Evolutionary conservation across 2,797 vertebrate genomes (phyloP).

Genomic region (Loris lydekkerianus): DNA sequence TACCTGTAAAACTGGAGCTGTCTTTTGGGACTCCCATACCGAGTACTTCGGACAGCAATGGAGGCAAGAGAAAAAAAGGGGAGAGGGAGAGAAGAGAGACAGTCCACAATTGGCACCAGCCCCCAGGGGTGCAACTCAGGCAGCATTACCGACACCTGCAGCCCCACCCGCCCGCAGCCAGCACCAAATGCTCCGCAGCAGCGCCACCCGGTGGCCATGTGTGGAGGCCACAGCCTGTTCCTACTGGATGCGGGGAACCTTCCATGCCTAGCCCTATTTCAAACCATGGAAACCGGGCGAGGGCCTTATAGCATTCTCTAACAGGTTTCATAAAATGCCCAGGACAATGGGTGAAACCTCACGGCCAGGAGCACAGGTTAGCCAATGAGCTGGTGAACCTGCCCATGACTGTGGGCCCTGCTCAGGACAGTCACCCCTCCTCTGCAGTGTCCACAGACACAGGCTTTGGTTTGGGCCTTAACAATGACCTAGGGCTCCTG

Average conservation of each 20-base stretch:
- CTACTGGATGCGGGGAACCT: fast-evolving
- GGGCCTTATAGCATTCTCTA: background rate
- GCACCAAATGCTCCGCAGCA: constrained; percentile 55
- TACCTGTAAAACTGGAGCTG: constrained; percentile 99
- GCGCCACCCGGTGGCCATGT: constrained; percentile 85
- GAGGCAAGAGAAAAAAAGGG: constrained; percentile 77
- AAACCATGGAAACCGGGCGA: background rate
- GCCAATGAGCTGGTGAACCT: fast-evolving
- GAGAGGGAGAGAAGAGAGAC: constrained; percentile 85
- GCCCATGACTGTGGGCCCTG: fast-evolving
- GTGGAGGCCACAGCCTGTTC: constrained; percentile 37
- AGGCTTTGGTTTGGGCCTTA: background rate
- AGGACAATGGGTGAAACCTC: background rate
- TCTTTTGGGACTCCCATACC: constrained; percentile 99
- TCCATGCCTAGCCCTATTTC: background rate
- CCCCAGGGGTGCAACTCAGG: background rate
- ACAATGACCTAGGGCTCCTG: background rate
- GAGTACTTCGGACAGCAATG: constrained; percentile 94
- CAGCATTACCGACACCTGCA: fast-evolving
- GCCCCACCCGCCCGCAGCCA: background rate
- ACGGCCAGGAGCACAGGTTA: background rate
- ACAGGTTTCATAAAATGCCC: background rate
- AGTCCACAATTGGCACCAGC: constrained; percentile 86
- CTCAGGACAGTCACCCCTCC: background rate
- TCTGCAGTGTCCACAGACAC: background rate